Base-by-base conservation (phyloP, 2,113 vertebrate genomes). In the Echinops telfairi region DNA sequence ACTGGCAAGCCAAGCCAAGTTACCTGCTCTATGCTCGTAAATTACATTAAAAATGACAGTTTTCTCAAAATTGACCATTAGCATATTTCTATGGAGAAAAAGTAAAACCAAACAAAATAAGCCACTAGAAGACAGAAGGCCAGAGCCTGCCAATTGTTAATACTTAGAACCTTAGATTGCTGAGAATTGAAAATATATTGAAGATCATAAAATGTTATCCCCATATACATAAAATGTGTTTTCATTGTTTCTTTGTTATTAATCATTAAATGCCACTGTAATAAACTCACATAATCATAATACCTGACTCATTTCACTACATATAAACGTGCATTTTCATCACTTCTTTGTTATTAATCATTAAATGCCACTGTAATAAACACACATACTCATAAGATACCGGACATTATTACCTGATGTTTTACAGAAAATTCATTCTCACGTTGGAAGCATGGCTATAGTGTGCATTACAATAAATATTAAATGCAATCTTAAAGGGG, bases 261-360 rank as follows among this genome's bases (percentile, higher is more conserved):
- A 90, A 36, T 71, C 88, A 36, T 76, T 82, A 27, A 27, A 70
- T 36, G 14, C 29, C 23, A 84, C 6, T 19, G 19, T 62, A 16
- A 3, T 62, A 62, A 62, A 22, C 60, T 62, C 17, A 75, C 66
- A 15, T 73, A 89, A 78, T 87, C 25, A 73, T 70, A 70, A 57
- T 58, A 75, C 6, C 23, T 73, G 2, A 90, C 47, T 53, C 36
- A 64, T 80, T 81, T 53, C 47, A 53, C 47, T 53, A 53, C 10
- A 53, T 53, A 2, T 53, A 53, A 53, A 53, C 10, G 47, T 14
- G 40, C 10, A 11, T 53, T 53, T 53, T 53, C 47, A 53, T 53
- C 10, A 11, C 90, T 93, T 83, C 58, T 94, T 38, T 76, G 38
- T 3, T 76, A 23, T 88, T 80, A 90, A 36, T 80, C 89, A 84